These are phyloP conservation scores for Stenopsyche tienmushanensis DNA, from an alignment of 1,140 invertebrate genomes.

Conservation along the genomic window DNA sequence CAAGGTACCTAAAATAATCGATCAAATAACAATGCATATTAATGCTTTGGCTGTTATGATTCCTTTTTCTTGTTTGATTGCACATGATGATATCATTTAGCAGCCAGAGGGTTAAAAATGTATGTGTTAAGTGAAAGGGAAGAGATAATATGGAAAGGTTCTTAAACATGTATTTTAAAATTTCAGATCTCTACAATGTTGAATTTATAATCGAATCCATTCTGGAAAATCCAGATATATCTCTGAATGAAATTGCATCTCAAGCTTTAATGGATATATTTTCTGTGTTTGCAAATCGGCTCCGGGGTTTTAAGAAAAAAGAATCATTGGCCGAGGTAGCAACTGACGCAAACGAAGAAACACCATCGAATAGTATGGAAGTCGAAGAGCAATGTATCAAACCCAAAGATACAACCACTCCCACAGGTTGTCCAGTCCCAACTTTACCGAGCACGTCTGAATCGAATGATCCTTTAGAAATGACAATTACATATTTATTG, in stretches of 20 bases:
- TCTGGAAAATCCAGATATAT: constrained; percentile 50
- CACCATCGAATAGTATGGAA: constrained; percentile 8
- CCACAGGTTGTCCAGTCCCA: constrained; percentile 41
- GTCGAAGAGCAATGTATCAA: too few species aligned
- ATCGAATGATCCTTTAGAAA: constrained; percentile 50
- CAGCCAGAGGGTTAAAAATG: too few species aligned
- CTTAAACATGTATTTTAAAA: not conserved
- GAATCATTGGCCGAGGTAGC: constrained; percentile 61
- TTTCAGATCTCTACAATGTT: constrained; percentile 61
- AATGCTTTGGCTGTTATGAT: too few species aligned
- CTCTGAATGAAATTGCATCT: constrained; percentile 59
- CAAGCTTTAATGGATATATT: constrained; percentile 71
- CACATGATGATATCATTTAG: too few species aligned
- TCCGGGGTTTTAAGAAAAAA: not conserved
- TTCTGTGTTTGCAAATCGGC: not conserved
- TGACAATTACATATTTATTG: constrained; percentile 61
- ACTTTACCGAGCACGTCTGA: constrained; percentile 45
- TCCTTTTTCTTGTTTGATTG: too few species aligned
- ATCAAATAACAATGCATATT: too few species aligned
- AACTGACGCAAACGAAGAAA: constrained; percentile 57
- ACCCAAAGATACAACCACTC: too few species aligned
- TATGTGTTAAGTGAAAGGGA: too few species aligned
- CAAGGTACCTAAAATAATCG: constrained; percentile 53
- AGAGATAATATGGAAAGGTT: too few species aligned
- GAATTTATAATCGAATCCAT: constrained; percentile 61